A percentile compares a stretch with the other conserved stretches of the same genome.
phyloP scores from a whole-genome alignment of 1,140 invertebrate genomes.

The Neodiprion fabricii region DNA sequence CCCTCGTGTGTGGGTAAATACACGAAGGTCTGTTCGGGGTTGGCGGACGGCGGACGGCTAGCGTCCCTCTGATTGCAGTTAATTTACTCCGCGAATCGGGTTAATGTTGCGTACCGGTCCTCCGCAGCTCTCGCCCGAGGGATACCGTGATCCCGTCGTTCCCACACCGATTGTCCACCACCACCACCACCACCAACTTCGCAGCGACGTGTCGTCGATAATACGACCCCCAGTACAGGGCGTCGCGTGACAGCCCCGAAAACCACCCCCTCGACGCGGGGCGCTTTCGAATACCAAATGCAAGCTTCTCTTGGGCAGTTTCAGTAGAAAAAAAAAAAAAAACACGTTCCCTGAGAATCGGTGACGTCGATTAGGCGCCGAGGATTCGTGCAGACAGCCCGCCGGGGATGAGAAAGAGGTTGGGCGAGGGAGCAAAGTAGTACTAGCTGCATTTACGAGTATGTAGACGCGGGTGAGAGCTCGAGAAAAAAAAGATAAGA shows the following conservation, averaged over 20 bases:
- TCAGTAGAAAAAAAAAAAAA: too few relatives aligned
- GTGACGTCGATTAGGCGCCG: too few relatives aligned
- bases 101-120: slow-evolving; percentile 57
- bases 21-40: background rate
- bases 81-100: slow-evolving; percentile 59
- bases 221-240: slow-evolving; percentile 9
- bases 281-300: too few relatives aligned
- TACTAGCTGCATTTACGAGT: background rate
- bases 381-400: too few relatives aligned
- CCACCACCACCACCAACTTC: slow-evolving; percentile 30
- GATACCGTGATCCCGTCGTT: slow-evolving; percentile 10
- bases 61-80: slow-evolving; percentile 58
- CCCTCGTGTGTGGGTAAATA: background rate
- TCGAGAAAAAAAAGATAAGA: slow-evolving; percentile 10
- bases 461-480: background rate
- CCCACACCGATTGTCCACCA: slow-evolving; percentile 23
- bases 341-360: too few relatives aligned
- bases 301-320: too few relatives aligned
- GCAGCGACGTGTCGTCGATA: slow-evolving; percentile 33
- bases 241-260: background rate
- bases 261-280: too few relatives aligned
- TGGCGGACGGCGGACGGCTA: slow-evolving; percentile 39
- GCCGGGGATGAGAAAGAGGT: too few relatives aligned
- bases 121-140: slow-evolving; percentile 14
- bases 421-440: too few relatives aligned